Evolutionary conservation across 2,888 invertebrate genomes (phyloP).

Genomic region (Tinea trinotella): DNA sequence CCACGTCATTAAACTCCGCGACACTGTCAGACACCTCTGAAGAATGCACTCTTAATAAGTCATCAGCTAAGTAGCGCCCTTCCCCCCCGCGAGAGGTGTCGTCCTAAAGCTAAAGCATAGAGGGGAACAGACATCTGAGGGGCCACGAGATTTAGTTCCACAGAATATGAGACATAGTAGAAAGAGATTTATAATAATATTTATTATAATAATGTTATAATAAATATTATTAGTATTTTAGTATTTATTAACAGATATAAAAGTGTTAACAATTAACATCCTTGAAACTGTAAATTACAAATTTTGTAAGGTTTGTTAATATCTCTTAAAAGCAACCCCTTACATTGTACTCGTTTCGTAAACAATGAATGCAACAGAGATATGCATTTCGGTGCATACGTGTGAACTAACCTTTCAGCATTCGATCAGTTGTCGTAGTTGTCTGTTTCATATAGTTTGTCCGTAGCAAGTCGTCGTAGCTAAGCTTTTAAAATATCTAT

Average conservation of each 20-base stretch:
- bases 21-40: constrained; percentile 68
- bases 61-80: constrained; percentile 68
- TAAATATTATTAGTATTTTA: no score
- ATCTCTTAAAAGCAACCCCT: no score
- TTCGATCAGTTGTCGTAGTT: background rate
- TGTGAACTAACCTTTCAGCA: background rate
- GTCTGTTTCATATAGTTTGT: background rate
- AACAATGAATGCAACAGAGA: background rate
- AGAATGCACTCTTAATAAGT: constrained; percentile 72
- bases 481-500: background rate
- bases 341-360: background rate
- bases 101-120: constrained; percentile 22
- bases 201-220: no score
- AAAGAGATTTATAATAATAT: background rate
- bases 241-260: no score
- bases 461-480: constrained; percentile 10
- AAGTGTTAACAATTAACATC: no score
- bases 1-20: constrained; percentile 65
- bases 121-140: constrained; percentile 11
- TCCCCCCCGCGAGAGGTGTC: constrained; percentile 33
- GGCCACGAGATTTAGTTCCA: constrained; percentile 14
- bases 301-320: no score
- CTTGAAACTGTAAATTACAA: no score
- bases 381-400: background rate
- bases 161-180: background rate